These are phyloP conservation scores for Pollenia labialis DNA, from an alignment of 2,888 invertebrate genomes.

Conservation along the genomic window DNA sequence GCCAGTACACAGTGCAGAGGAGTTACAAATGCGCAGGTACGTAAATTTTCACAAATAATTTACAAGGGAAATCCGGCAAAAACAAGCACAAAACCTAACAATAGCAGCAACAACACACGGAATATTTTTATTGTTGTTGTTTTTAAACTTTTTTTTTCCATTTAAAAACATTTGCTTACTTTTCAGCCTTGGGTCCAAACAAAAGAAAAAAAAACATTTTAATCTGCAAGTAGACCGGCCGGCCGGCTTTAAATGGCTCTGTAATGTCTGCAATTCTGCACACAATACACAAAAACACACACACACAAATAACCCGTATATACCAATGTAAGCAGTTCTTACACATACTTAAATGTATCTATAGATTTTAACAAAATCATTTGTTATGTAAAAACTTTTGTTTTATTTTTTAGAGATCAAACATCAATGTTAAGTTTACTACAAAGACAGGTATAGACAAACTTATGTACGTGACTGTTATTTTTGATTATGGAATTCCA, in stretches of 20 bases:
- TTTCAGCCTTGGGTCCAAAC: slow-evolving; percentile 47
- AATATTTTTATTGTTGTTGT: slow-evolving; percentile 31
- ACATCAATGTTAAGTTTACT: slow-evolving; percentile 64
- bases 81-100: slow-evolving; percentile 25
- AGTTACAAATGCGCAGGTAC: slow-evolving; percentile 74
- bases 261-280: slow-evolving; percentile 74
- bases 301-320: not conserved
- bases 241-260: slow-evolving; percentile 70
- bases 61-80: slow-evolving; percentile 66
- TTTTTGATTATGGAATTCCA: not conserved
- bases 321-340: not conserved
- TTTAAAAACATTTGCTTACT: slow-evolving; percentile 46
- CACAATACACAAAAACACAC: slow-evolving; percentile 30
- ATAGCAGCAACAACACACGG: slow-evolving; percentile 15
- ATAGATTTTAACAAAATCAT: slow-evolving; percentile 17
- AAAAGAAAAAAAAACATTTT: not conserved
- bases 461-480: not conserved
- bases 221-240: slow-evolving; percentile 63
- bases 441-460: slow-evolving; percentile 38
- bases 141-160: slow-evolving; percentile 21
- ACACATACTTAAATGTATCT: not conserved
- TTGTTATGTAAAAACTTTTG: slow-evolving; percentile 54
- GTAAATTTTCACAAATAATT: slow-evolving; percentile 67
- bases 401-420: slow-evolving; percentile 55
- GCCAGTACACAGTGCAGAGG: slow-evolving; percentile 38